Percentiles rank a stretch among this genome's conserved stretches.
phyloP scores from a whole-genome alignment of 2,888 invertebrate genomes.

The Caenorhabditis sp. region DNA sequence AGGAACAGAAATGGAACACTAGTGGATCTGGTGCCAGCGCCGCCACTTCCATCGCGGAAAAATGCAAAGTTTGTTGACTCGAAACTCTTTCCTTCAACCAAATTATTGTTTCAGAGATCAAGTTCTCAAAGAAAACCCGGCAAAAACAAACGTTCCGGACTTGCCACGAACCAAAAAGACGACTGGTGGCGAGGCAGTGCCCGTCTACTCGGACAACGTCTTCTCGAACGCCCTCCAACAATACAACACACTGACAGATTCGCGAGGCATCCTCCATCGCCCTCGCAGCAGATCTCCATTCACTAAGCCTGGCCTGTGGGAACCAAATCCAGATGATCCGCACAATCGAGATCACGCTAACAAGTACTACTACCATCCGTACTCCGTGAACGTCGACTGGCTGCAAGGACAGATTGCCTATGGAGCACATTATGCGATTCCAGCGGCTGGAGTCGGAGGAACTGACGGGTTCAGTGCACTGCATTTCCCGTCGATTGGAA shows the following conservation, averaged over 20 bases:
- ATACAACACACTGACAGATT: constrained; percentile 68
- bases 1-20: constrained; percentile 32
- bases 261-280: constrained; percentile 73
- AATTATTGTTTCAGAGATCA: constrained; percentile 46
- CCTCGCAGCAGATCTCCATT: constrained; percentile 77
- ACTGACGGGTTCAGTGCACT: constrained; percentile 77
- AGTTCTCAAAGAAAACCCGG: constrained; percentile 26
- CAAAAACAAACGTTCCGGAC: not conserved
- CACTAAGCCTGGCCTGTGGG: constrained; percentile 80
- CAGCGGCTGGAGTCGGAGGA: constrained; percentile 78
- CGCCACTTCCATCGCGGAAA: constrained; percentile 28
- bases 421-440: constrained; percentile 80
- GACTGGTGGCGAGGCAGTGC: constrained; percentile 64
- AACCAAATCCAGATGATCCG: constrained; percentile 79
- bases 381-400: constrained; percentile 77
- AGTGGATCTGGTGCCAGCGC: constrained; percentile 36
- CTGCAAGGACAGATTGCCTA: constrained; percentile 75
- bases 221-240: constrained; percentile 64
- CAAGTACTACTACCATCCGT: constrained; percentile 76
- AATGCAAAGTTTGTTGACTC: constrained; percentile 26
- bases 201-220: constrained; percentile 69
- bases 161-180: constrained; percentile 60
- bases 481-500: constrained; percentile 79
- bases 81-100: not conserved
- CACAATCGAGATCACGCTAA: constrained; percentile 80